Conservation (phyloP, 2,888 invertebrate genomes). For the Macrophya annulata region DNA sequence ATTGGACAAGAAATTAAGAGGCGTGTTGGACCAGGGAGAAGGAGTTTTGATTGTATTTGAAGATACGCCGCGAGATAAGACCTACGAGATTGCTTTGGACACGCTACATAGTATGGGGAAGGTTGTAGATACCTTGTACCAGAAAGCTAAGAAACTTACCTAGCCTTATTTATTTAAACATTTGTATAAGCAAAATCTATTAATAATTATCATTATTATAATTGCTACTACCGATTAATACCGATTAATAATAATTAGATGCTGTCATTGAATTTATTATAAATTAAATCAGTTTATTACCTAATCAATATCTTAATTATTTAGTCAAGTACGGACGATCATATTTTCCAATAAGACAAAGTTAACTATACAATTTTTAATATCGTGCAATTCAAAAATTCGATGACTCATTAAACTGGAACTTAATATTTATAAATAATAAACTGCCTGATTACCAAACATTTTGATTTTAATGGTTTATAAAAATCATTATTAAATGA, state of each 20-base stretch:
- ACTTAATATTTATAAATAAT: not conserved
- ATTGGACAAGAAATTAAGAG: constrained; percentile 97
- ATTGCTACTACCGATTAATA: constrained; percentile 54
- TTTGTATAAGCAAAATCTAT: constrained; percentile 73
- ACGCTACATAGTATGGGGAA: constrained; percentile 99
- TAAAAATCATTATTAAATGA: not conserved
- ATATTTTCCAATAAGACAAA: not conserved
- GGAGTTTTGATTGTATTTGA: constrained; percentile 99
- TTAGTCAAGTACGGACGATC: constrained; percentile 25
- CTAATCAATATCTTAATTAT: constrained; percentile 11
- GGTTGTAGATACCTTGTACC: constrained; percentile 99
- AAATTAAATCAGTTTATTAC: constrained; percentile 41
- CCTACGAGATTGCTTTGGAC: constrained; percentile 98
- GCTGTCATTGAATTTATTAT: constrained; percentile 66
- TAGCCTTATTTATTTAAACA: constrained; percentile 81
- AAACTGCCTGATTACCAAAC: not conserved
- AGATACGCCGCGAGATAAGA: constrained; percentile 96
- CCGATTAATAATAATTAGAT: constrained; percentile 65
- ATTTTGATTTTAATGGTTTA: not conserved
- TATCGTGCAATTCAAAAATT: not conserved
- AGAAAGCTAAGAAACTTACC: constrained; percentile 99
- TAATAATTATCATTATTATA: constrained; percentile 73
- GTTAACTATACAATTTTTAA: not conserved
- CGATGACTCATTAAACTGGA: not conserved
- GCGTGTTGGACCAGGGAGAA: constrained; percentile 98